phyloP scores from a whole-genome alignment of 2,797 vertebrate genomes.

The Octomys mimax region DNA sequence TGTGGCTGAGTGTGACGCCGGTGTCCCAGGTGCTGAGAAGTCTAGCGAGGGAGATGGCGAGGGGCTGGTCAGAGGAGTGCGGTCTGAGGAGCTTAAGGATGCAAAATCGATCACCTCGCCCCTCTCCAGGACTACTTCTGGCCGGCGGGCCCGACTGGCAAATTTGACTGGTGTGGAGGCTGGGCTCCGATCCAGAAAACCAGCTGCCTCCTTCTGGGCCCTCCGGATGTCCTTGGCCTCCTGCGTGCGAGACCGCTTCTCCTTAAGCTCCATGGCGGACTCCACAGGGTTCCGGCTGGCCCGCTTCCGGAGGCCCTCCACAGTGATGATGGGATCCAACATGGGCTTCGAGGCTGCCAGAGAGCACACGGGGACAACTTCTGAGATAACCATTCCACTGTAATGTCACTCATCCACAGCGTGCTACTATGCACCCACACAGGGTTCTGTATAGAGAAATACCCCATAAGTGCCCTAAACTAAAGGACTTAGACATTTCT shows the following conservation, averaged over 20 bases:
- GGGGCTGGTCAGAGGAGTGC: constrained; percentile 96
- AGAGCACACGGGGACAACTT: constrained; percentile 68
- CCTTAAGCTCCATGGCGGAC: constrained; percentile 97
- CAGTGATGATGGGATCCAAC: constrained; percentile 95
- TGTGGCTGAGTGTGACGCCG: constrained; percentile 96
- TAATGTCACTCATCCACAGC: constrained; percentile 4
- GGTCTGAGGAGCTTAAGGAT: constrained; percentile 97
- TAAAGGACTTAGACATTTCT: constrained; percentile 4
- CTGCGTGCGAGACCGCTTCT: constrained; percentile 97
- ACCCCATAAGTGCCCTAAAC: not conserved
- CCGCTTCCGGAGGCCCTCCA: constrained; percentile 96
- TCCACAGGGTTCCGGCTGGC: constrained; percentile 95
- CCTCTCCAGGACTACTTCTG: constrained; percentile 94
- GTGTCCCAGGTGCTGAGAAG: constrained; percentile 96
- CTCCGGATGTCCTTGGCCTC: constrained; percentile 98
- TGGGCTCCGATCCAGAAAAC: constrained; percentile 92
- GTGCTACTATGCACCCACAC: not conserved
- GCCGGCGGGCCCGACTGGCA: constrained; percentile 89
- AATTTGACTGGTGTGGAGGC: constrained; percentile 95
- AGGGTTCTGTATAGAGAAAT: constrained; percentile 27
- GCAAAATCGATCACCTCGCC: constrained; percentile 98
- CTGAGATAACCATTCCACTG: constrained; percentile 7
- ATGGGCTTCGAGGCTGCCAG: constrained; percentile 90
- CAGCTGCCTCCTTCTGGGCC: constrained; percentile 95
- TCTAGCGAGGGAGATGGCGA: constrained; percentile 97